Evolutionary conservation across 2,888 invertebrate species (phyloP), one percentile per base, ranked within the genome.

Genomic region (Tenthredo mesomela): DNA sequence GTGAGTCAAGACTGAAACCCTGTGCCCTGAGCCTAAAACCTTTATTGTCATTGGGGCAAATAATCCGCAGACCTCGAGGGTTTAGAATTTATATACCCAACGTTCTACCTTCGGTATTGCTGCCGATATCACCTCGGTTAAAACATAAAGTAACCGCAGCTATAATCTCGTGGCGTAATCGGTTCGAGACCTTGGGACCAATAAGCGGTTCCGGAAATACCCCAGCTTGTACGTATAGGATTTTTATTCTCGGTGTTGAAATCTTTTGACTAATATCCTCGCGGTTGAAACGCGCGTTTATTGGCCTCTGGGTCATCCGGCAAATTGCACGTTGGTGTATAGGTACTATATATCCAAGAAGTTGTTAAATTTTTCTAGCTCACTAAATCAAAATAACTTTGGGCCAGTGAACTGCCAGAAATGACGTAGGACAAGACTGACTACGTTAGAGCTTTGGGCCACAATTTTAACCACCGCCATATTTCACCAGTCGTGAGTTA

Each of bases 401-500:
- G 70, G 82, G 67, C 80, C 65, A 37, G 82, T 82, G 82, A 82
- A 82, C 82, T 67, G 82, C 65, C 82, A 82, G 82, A 82, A 70
- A 82, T 70, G 82, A 82, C 82, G 82, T 50, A 9, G 82, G 65
- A 82, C 67, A 82, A 82, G 82, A 82, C 82, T 82, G 82, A 82
- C 82, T 82, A 82, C 67, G 84, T 87, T 86, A 86, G 88, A 88
- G 88, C 89, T 90, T 88, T 89, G 90, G 90, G 89, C 90, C 89
- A 91, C 92, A 92, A 93, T 92, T 91, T 91, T 90, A 92, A 91
- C 92, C 90, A 87, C 89, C 90, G 88, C 90, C 91, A 91, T 93
- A 93, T 92, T 92, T 93, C 91, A 93, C 91, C 89, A 89, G 89
- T 88, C 86, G 89, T 91, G 91, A 92, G 90, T 93, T 93, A 93